Base-by-base conservation (phyloP, 2,113 vertebrate genomes). In the Chaetura pelagica region DNA sequence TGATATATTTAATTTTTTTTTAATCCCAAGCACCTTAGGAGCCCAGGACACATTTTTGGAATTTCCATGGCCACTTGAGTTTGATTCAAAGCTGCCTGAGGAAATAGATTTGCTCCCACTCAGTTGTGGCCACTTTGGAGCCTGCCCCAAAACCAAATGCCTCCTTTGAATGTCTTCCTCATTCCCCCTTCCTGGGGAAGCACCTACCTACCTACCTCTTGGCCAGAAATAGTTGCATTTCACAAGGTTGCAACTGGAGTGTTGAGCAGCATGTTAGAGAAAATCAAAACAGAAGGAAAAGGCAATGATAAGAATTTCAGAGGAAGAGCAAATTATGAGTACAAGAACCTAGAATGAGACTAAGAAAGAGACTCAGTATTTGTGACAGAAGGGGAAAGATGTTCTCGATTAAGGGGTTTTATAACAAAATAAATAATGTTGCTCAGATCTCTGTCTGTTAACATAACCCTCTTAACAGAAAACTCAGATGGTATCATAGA, bases 401-500 rank as follows among this genome's bases (percentile, higher is more conserved):
- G 72, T 85, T 72, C 58, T 40, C 55, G 52, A 22, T 38, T 40
- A 51, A 15, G 26, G 54, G 17, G 1, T 0, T 18, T 80, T 46
- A 12, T 77, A 17, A 35, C 10, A 23, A 30, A 66, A 38, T 49
- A 7, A 4, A 3, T 8, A 9, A 29, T 7, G 17, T 62, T 79
- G 17, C 26, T 93, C 17, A 44, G 51, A 23, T 46, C 15, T 69
- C 19, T 87, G 55, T 38, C 34, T 84, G 24, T 49, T 51, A 63
- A 52, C 29, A 16, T 24, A 55, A 71, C 12, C 15, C 30, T 3
- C 1, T 52, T 40, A 79, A 26, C 6, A 4, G 5, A 22, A 40
- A 85, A 32, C n/a, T 52, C 1, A 0, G 18, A 26, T 74, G 75
- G 30, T 23, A 23, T 35, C 3, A 1, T 54, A 75, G n/a, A 38